Conservation (phyloP, 1,140 invertebrate species). For the Helicorthomorpha holstii region DNA sequence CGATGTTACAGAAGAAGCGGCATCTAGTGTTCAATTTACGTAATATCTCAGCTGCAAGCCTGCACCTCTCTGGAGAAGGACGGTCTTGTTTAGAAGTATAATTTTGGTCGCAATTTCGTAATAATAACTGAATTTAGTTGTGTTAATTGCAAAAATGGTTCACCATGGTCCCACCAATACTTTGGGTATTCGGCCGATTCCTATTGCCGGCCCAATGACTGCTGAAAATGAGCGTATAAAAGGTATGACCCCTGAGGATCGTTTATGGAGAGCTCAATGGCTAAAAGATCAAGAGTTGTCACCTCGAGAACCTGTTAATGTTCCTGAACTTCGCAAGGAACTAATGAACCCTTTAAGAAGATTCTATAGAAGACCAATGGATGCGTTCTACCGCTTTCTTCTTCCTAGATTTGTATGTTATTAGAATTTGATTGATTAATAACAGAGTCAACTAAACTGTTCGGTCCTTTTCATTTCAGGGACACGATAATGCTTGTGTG, state of each 20-base stretch:
- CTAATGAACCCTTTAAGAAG: constrained; percentile 58
- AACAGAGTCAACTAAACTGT: no score
- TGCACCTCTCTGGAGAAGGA: no score
- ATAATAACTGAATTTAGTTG: no score
- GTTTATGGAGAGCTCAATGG: constrained; percentile 63
- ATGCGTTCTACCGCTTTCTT: constrained; percentile 35
- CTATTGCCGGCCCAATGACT: constrained; percentile 50
- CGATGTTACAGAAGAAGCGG: no score
- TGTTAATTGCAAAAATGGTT: neutral
- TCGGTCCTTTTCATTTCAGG: no score
- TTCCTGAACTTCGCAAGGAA: constrained; percentile 45
- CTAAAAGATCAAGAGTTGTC: constrained; percentile 59
- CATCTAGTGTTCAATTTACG: no score
- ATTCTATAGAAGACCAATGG: constrained; percentile 49
- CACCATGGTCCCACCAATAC: neutral
- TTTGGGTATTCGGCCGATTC: constrained; percentile 37
- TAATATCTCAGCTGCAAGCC: no score
- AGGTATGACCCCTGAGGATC: constrained; percentile 66
- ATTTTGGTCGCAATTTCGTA: no score
- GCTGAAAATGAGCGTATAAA: constrained; percentile 53
- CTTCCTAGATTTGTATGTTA: constrained; percentile 38
- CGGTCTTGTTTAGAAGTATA: no score
- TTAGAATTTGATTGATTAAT: no score
- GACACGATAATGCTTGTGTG: no score
- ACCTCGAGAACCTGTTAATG: constrained; percentile 46